Percentiles rank a stretch among this genome's conserved stretches.
Conservation (phyloP, 2,797 vertebrate genomes). For the Gadopsis marmoratus region DNA sequence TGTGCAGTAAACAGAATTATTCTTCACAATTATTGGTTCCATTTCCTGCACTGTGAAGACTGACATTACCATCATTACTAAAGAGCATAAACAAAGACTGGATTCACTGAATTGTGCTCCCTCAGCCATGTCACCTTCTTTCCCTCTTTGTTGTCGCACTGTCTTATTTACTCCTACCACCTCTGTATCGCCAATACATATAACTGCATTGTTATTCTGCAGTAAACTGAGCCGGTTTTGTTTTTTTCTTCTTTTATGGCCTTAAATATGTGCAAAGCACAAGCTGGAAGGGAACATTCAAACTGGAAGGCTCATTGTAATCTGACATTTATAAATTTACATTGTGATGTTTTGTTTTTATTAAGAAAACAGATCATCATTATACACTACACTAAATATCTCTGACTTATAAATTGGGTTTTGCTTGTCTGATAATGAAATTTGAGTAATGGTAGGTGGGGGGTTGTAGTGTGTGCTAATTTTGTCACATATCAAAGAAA, state of each 20-base stretch:
- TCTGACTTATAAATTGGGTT: conserved; percentile 74
- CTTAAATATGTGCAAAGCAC: conserved; percentile 37
- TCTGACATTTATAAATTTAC: conserved; percentile 70
- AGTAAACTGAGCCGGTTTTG: conserved; percentile 43
- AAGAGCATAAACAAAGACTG: conserved; percentile 63
- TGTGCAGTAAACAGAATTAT: conserved; percentile 56
- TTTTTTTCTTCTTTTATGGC: conserved; percentile 30
- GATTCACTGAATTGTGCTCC: conserved; percentile 57
- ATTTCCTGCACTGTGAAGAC: conserved; percentile 58
- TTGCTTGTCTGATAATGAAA: conserved; percentile 66
- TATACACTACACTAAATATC: conserved; percentile 63
- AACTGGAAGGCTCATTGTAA: conserved; percentile 49
- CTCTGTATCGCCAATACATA: conserved; percentile 55
- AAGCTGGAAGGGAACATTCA: conserved; percentile 43
- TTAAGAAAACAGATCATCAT: conserved; percentile 75
- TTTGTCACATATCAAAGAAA: conserved; percentile 72
- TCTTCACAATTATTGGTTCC: conserved; percentile 62
- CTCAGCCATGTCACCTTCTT: conserved; percentile 58
- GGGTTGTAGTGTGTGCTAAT: conserved; percentile 64
- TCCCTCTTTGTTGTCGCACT: conserved; percentile 47
- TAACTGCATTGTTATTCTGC: conserved; percentile 50
- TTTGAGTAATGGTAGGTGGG: conserved; percentile 68
- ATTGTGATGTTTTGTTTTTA: conserved; percentile 73
- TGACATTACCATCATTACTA: conserved; percentile 60
- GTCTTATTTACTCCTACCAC: conserved; percentile 49